These are phyloP conservation scores for Catamblyrhynchus diadema DNA, from an alignment of 2,797 vertebrate species.

Conservation along the genomic window DNA sequence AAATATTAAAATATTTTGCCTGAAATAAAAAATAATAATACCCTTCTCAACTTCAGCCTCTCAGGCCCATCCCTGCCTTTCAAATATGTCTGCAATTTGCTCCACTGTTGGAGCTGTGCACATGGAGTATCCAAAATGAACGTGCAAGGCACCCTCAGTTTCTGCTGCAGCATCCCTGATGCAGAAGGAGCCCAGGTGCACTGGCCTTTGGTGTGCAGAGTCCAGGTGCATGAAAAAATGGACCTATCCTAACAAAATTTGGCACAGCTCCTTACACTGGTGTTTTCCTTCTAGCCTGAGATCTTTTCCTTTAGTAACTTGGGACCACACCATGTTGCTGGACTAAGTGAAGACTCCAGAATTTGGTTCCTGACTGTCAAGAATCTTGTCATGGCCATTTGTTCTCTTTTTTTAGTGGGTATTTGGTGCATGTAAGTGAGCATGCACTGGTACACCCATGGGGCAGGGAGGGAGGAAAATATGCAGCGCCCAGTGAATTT, in stretches of 20 bases:
- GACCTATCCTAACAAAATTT: neutral
- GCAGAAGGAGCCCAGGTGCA: neutral
- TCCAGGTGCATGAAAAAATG: neutral
- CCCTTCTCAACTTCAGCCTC: neutral
- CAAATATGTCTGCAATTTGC: neutral
- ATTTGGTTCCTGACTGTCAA: neutral
- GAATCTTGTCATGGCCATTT: fast-evolving
- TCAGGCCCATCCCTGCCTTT: neutral
- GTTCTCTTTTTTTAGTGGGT: neutral
- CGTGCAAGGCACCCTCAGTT: neutral
- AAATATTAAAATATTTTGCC: neutral
- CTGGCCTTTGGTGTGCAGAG: neutral
- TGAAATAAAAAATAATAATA: neutral
- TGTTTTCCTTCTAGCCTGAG: neutral
- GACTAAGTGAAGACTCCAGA: neutral
- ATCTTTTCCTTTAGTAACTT: neutral
- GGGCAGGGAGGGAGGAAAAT: neutral
- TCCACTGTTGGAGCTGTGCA: neutral
- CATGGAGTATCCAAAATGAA: neutral
- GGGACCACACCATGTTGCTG: neutral
- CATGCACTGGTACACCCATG: neutral
- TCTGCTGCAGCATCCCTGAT: neutral
- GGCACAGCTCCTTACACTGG: neutral
- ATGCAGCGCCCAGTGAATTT: neutral
- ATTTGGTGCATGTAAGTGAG: neutral